Percentiles rank a stretch among this genome's conserved stretches.
Evolutionary conservation across 2,888 invertebrate genomes (phyloP).

Genomic region (Chaetoderma sp.): DNA sequence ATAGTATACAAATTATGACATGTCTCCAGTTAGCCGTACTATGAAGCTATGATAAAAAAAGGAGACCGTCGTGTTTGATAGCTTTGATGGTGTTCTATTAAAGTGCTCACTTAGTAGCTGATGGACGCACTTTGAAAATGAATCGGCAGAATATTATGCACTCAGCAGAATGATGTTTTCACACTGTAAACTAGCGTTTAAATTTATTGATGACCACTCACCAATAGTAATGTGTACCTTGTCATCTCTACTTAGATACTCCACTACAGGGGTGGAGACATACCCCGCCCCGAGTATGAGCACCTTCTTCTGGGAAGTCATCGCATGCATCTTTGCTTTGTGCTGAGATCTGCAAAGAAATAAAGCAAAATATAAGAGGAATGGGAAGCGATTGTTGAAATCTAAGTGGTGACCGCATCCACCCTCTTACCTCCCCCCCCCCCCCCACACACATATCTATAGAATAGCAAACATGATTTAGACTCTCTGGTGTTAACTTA

Average conservation of each 20-base stretch:
- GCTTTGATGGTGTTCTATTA: no score
- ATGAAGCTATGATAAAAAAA: no score
- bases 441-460: no score
- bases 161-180: neutral
- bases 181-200: neutral
- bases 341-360: constrained; percentile 71
- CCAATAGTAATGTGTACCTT: constrained; percentile 87
- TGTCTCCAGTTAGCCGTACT: no score
- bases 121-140: neutral
- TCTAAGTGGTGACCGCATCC: neutral
- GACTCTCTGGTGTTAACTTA: no score
- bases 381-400: neutral
- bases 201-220: constrained; percentile 55
- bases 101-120: no score
- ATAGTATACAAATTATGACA: no score
- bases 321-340: constrained; percentile 77
- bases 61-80: no score
- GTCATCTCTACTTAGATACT: constrained; percentile 88
- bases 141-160: neutral
- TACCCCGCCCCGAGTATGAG: constrained; percentile 95
- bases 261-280: constrained; percentile 93
- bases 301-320: constrained; percentile 75
- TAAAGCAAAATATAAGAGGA: neutral
- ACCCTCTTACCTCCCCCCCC: neutral
- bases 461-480: no score